Conservation (phyloP, 2,888 invertebrate species). For the Podotricha telesiphe region DNA sequence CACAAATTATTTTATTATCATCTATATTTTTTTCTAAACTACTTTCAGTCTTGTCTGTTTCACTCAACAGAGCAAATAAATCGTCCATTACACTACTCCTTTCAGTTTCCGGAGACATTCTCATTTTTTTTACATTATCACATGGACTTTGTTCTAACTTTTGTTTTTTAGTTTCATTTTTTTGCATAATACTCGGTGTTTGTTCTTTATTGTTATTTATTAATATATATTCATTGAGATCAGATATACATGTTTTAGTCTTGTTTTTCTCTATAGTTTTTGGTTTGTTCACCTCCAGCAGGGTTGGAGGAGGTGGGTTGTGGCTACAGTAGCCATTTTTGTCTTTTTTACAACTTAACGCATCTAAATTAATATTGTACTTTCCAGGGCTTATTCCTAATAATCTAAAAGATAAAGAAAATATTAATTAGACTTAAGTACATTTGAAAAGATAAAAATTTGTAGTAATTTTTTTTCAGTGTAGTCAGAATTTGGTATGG, state of each 20-base stretch:
- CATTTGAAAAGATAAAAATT: too few species aligned
- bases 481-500: too few species aligned
- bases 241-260: slow-evolving; percentile 23
- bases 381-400: slow-evolving; percentile 72
- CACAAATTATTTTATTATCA: slow-evolving; percentile 21
- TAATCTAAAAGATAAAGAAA: slow-evolving; percentile 57
- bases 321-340: slow-evolving; percentile 70
- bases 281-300: slow-evolving; percentile 9
- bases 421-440: background rate
- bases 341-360: slow-evolving; percentile 70
- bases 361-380: slow-evolving; percentile 70
- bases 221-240: slow-evolving; percentile 26
- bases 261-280: slow-evolving; percentile 42
- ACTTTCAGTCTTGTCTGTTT: slow-evolving; percentile 43
- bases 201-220: slow-evolving; percentile 24
- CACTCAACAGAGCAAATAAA: slow-evolving; percentile 49
- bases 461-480: too few species aligned
- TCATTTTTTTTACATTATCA: slow-evolving; percentile 38
- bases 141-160: slow-evolving; percentile 29
- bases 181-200: slow-evolving; percentile 35
- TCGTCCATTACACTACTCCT: slow-evolving; percentile 58
- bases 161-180: slow-evolving; percentile 40
- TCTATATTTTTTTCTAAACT: slow-evolving; percentile 36
- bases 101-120: slow-evolving; percentile 46
- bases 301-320: slow-evolving; percentile 53